Evolutionary conservation across 2,888 invertebrate genomes (phyloP).

Genomic region (Pycnomerus fuliginosus): DNA sequence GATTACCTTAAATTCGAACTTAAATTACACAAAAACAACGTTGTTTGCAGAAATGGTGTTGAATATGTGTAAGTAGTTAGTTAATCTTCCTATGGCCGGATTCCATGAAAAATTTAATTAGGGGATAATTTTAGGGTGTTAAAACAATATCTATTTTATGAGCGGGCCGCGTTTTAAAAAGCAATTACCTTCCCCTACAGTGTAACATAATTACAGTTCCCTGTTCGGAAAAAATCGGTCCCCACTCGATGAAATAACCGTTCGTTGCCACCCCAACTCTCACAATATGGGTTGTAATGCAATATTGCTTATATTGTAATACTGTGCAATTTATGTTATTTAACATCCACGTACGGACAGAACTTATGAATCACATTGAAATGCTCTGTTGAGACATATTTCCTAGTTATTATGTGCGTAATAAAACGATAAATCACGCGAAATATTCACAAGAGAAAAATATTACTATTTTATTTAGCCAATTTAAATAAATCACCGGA

Average conservation of each 20-base stretch:
- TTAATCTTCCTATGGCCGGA: slow-evolving; percentile 7
- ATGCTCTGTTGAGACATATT: slow-evolving; percentile 21
- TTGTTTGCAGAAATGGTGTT: too few species aligned
- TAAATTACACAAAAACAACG: too few species aligned
- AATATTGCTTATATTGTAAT: slow-evolving; percentile 48
- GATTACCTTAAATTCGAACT: slow-evolving; percentile 10
- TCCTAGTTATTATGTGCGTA: slow-evolving; percentile 10
- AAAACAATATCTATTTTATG: slow-evolving; percentile 35
- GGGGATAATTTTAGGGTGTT: slow-evolving; percentile 30
- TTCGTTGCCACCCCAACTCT: slow-evolving; percentile 31
- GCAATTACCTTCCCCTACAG: slow-evolving; percentile 48
- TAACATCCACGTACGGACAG: slow-evolving; percentile 33
- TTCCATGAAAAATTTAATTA: slow-evolving; percentile 30
- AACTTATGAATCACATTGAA: slow-evolving; percentile 21
- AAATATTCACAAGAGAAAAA: slow-evolving; percentile 7
- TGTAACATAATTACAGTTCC: slow-evolving; percentile 50
- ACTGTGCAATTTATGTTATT: slow-evolving; percentile 45
- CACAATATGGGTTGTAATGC: slow-evolving; percentile 40
- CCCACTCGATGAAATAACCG: slow-evolving; percentile 44
- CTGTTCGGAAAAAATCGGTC: slow-evolving; percentile 41
- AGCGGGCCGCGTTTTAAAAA: slow-evolving; percentile 47
- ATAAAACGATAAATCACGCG: slow-evolving; percentile 19
- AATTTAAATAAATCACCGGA: slow-evolving; percentile 16
- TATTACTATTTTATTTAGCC: slow-evolving; percentile 18
- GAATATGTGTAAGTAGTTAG: slow-evolving; percentile 13